Conservation (phyloP, 2,888 invertebrate species). For the Tortrix viridana region DNA sequence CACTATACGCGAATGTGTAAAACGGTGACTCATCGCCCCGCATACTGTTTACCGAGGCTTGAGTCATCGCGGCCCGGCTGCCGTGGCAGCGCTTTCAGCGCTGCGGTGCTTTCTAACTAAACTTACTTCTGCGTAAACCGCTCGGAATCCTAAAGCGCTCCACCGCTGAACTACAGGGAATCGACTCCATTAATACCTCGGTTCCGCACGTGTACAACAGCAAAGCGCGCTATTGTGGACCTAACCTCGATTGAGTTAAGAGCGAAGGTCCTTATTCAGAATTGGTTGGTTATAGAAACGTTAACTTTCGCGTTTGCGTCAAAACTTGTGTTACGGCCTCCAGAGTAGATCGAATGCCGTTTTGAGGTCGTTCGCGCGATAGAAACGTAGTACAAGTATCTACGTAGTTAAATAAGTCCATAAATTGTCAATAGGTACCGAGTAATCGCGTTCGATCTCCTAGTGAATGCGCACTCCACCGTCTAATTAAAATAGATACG, state of each 20-base stretch:
- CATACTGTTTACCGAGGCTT: conserved; percentile 84
- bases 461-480: conserved; percentile 55
- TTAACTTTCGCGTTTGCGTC: conserved; percentile 80
- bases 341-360: conserved; percentile 81
- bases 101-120: conserved; percentile 52
- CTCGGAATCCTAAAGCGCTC: conserved; percentile 65
- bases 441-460: conserved; percentile 54
- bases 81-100: conserved; percentile 69
- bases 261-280: conserved; percentile 44
- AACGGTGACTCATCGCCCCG: conserved; percentile 85
- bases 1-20: conserved; percentile 85
- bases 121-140: conserved; percentile 48
- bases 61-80: conserved; percentile 76
- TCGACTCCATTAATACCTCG: conserved; percentile 82
- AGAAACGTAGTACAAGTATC: conserved; percentile 48
- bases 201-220: conserved; percentile 78
- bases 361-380: conserved; percentile 81
- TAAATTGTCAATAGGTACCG: conserved; percentile 56
- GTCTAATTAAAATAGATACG: conserved; percentile 71
- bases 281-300: conserved; percentile 62
- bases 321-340: conserved; percentile 73
- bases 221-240: conserved; percentile 56
- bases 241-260: conserved; percentile 50
- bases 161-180: conserved; percentile 61
- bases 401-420: conserved; percentile 41